Evolutionary conservation across 2,888 invertebrate genomes (phyloP).

Genomic region (Baccha elongata): DNA sequence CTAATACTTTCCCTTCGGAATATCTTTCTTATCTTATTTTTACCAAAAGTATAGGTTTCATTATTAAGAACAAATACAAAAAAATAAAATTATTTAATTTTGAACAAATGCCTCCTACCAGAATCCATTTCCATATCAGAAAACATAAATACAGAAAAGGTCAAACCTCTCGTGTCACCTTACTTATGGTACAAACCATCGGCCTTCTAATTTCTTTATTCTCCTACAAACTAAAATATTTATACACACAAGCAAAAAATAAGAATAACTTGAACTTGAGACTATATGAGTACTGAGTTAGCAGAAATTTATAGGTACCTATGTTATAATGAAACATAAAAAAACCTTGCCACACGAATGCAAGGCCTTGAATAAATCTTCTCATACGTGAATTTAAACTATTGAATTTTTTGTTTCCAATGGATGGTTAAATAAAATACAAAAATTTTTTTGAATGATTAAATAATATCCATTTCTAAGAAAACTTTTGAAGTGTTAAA

Average conservation of each 20-base stretch:
- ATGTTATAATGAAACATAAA: not conserved
- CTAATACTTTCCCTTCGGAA: too few species aligned
- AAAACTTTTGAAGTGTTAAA: not conserved
- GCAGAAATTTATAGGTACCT: not conserved
- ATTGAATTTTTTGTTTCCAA: not conserved
- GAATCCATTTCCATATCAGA: not conserved
- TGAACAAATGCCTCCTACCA: too few species aligned
- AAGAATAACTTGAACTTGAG: conserved; percentile 30
- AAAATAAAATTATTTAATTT: too few species aligned
- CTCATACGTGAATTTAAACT: too few species aligned
- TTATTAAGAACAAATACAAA: too few species aligned
- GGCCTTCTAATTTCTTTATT: conserved; percentile 1
- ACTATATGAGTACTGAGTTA: not conserved
- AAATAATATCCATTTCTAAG: too few species aligned
- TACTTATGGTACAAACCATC: conserved; percentile 24
- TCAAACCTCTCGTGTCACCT: conserved; percentile 31
- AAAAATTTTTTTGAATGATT: too few species aligned
- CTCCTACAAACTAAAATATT: not conserved
- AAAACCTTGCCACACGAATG: not conserved
- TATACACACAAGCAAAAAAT: not conserved
- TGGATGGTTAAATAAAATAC: not conserved
- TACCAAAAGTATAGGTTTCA: too few species aligned
- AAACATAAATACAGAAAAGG: conserved; percentile 30
- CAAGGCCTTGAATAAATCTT: conserved; percentile 10
- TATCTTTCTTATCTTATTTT: too few species aligned